These are phyloP conservation scores for Platycheirus rosarum DNA, from an alignment of 2,888 invertebrate species.

Conservation along the genomic window DNA sequence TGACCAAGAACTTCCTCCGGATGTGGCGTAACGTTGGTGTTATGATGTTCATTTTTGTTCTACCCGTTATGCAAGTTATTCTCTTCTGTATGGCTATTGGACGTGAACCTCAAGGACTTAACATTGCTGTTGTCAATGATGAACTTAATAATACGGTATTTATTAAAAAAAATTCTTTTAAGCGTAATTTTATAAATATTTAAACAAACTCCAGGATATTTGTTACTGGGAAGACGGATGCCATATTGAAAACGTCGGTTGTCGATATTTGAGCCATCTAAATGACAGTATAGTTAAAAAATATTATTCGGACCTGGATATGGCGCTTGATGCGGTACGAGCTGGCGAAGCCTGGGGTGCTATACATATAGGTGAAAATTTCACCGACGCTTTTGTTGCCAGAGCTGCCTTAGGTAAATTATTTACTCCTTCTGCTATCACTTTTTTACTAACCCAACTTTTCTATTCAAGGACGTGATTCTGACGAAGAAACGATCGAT, in stretches of 20 bases:
- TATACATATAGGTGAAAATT: slow-evolving; percentile 93
- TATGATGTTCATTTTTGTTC: slow-evolving; percentile 95
- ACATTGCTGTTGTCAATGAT: slow-evolving; percentile 90
- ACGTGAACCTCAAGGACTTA: slow-evolving; percentile 91
- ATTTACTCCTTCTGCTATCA: too few species aligned
- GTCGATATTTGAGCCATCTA: slow-evolving; percentile 90
- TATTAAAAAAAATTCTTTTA: background rate
- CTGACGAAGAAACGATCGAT: slow-evolving; percentile 93
- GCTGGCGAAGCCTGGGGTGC: slow-evolving; percentile 94
- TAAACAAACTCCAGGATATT: slow-evolving; percentile 75
- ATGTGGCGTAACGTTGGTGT: slow-evolving; percentile 97
- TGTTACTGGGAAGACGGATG: slow-evolving; percentile 84
- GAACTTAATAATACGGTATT: slow-evolving; percentile 84
- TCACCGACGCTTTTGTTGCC: slow-evolving; percentile 92
- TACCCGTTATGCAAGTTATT: slow-evolving; percentile 97
- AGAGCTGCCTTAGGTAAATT: slow-evolving; percentile 88
- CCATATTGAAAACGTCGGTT: slow-evolving; percentile 88
- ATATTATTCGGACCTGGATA: slow-evolving; percentile 86
- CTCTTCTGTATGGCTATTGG: slow-evolving; percentile 96
- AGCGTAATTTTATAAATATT: background rate
- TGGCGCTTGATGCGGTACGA: slow-evolving; percentile 89
- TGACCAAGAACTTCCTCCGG: slow-evolving; percentile 93
- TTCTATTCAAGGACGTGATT: slow-evolving; percentile 85
- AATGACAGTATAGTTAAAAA: slow-evolving; percentile 89
- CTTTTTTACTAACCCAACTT: too few species aligned